Evolutionary conservation across 2,113 vertebrate genomes (phyloP).

Genomic region (Rutilus rutilus): DNA sequence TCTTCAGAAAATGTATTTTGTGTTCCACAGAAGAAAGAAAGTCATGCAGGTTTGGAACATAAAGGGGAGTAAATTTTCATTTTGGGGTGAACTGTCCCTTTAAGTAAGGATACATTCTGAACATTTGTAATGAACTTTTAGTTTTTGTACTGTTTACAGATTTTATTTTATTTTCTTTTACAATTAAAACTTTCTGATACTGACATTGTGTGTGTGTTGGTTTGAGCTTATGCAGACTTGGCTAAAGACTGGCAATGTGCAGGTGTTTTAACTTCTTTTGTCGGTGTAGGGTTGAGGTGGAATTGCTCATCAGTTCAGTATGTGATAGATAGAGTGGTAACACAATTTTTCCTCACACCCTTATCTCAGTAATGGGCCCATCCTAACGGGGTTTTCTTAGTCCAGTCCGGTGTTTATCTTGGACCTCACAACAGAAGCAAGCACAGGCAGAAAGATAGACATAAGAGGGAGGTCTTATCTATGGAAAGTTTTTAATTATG

Average conservation of each 20-base stretch:
- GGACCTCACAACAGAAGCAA: conserved; percentile 65
- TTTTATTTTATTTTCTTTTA: background rate
- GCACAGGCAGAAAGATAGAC: conserved; percentile 54
- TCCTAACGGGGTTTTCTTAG: background rate
- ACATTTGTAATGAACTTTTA: too few species aligned
- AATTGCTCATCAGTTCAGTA: background rate
- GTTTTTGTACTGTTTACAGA: background rate
- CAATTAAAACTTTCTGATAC: background rate
- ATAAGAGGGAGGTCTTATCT: conserved; percentile 47
- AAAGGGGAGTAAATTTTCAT: background rate
- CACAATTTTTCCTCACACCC: background rate
- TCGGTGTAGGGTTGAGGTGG: background rate
- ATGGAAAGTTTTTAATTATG: conserved; percentile 61
- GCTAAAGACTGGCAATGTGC: background rate
- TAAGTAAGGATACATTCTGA: background rate
- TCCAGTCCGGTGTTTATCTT: conserved; percentile 57
- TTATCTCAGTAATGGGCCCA: conserved; percentile 6
- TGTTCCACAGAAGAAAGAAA: background rate
- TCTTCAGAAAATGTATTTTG: background rate
- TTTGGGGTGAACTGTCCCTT: background rate
- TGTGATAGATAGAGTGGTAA: background rate
- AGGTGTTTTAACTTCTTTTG: background rate
- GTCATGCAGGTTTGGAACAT: background rate
- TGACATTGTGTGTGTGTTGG: background rate
- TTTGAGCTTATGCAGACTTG: background rate